A percentile compares a stretch with the other conserved stretches of the same genome.
Conservation (phyloP, 2,888 invertebrate species). For the Cyclophora punctaria region DNA sequence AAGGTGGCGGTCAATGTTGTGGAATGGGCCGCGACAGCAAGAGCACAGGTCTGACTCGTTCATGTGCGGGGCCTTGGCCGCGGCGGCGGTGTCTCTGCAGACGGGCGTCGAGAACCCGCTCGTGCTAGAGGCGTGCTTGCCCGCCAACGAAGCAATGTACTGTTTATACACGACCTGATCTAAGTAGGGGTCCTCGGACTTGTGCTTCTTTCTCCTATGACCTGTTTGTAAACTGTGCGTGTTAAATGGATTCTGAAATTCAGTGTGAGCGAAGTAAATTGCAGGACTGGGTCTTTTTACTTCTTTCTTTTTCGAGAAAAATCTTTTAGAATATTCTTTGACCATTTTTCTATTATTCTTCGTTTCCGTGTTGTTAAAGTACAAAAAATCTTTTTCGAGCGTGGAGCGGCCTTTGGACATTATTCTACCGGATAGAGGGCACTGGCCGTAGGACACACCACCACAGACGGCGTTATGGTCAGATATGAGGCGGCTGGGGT, state of each 20-base stretch:
- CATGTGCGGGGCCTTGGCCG: not conserved
- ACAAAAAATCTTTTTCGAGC: too few relatives aligned
- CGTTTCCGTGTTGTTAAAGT: too few relatives aligned
- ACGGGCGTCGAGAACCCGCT: conserved; percentile 49
- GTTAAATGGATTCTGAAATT: conserved; percentile 10
- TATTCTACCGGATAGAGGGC: too few relatives aligned
- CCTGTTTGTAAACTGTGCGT: conserved; percentile 3
- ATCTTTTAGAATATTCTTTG: conserved; percentile 2
- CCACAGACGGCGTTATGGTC: too few relatives aligned
- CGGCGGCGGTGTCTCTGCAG: conserved; percentile 23
- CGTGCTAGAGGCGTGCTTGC: conserved; percentile 30
- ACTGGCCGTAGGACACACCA: too few relatives aligned
- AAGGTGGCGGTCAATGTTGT: conserved; percentile 41
- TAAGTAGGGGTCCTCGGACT: conserved; percentile 4
- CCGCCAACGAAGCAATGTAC: conserved; percentile 31
- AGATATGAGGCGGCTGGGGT: too few relatives aligned
- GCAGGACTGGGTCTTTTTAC: not conserved
- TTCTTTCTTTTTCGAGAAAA: conserved; percentile 13
- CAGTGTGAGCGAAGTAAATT: too few relatives aligned
- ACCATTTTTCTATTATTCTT: too few relatives aligned
- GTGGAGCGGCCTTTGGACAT: too few relatives aligned
- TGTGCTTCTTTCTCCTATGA: not conserved
- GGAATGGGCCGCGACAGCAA: conserved; percentile 44
- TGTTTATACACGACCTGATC: conserved; percentile 27
- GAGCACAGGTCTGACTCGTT: conserved; percentile 46